phyloP scores from a whole-genome alignment of 1,140 invertebrate species.

The Schlechtendalia chinensis region DNA sequence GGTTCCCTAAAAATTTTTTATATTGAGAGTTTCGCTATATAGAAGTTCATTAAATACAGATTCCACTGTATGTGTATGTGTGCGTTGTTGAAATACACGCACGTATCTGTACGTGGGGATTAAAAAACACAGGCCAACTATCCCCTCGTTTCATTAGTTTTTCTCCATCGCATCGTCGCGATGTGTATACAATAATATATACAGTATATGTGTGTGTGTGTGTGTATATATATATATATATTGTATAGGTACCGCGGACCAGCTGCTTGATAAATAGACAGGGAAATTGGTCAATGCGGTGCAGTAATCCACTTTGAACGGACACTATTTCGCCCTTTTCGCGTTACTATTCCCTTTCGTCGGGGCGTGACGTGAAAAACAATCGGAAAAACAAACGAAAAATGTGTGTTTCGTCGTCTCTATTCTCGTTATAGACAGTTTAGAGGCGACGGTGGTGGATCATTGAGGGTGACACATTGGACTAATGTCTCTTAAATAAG shows the following conservation, averaged over 20 bases:
- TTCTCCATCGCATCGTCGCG: neutral
- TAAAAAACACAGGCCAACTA: slow-evolving; percentile 26
- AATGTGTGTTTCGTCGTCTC: slow-evolving; percentile 10
- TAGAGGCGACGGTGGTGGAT: neutral
- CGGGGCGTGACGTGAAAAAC: slow-evolving; percentile 44
- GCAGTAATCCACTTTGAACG: slow-evolving; percentile 48
- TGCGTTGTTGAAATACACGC: neutral
- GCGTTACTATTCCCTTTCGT: neutral
- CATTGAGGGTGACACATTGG: neutral
- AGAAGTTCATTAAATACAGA: too few relatives aligned
- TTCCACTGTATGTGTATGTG: too few relatives aligned
- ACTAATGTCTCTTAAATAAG: slow-evolving; percentile 27
- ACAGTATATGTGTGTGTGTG: too few relatives aligned
- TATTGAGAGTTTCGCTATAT: too few relatives aligned
- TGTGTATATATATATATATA: neutral
- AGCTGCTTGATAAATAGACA: slow-evolving; percentile 48
- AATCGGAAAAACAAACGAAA: slow-evolving; percentile 33
- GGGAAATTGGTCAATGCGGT: slow-evolving; percentile 35
- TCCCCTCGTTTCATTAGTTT: slow-evolving; percentile 16
- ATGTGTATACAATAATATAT: neutral
- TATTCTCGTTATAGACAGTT: neutral
- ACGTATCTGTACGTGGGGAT: neutral
- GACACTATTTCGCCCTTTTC: neutral
- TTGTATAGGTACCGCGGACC: neutral
- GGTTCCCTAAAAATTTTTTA: too few relatives aligned